Conservation (phyloP, 2,888 invertebrate species). For the Artemia sinica region DNA sequence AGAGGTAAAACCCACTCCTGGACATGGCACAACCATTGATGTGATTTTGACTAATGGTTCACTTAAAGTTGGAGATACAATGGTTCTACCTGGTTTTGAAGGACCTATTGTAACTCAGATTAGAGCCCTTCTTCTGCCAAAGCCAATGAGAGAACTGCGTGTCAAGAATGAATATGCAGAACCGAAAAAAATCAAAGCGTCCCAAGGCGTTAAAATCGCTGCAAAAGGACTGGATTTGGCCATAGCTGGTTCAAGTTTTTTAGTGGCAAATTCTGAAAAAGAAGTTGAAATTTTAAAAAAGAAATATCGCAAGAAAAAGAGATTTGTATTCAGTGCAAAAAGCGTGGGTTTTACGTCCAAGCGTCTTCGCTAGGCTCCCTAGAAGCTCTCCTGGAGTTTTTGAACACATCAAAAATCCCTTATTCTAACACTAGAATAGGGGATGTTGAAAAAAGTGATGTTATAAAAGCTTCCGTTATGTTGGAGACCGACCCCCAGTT, state of each 20-base stretch:
- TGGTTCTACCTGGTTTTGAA: constrained; percentile 89
- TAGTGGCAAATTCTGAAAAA: constrained; percentile 77
- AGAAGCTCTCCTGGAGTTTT: constrained; percentile 85
- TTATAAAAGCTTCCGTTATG: constrained; percentile 99
- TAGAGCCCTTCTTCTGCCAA: constrained; percentile 87
- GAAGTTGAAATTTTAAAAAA: constrained; percentile 68
- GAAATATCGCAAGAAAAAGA: constrained; percentile 74
- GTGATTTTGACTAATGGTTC: constrained; percentile 92
- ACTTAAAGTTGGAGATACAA: constrained; percentile 75
- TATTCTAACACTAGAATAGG: constrained; percentile 96
- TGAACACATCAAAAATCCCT: constrained; percentile 82
- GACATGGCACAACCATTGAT: constrained; percentile 94
- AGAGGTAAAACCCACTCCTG: constrained; percentile 81
- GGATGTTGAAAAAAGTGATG: constrained; percentile 96
- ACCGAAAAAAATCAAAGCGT: constrained; percentile 79
- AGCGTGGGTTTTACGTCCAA: constrained; percentile 94
- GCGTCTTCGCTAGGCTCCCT: constrained; percentile 97
- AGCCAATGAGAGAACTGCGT: constrained; percentile 86
- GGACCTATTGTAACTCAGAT: constrained; percentile 95
- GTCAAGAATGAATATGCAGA: constrained; percentile 91
- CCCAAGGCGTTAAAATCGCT: constrained; percentile 95
- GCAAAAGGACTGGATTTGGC: constrained; percentile 95
- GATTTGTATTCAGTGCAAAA: constrained; percentile 71
- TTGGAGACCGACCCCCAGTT: constrained; percentile 91
- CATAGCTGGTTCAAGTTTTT: constrained; percentile 80